Base-by-base conservation (phyloP, 2,888 invertebrate species). In the Pterostichus madidus region DNA sequence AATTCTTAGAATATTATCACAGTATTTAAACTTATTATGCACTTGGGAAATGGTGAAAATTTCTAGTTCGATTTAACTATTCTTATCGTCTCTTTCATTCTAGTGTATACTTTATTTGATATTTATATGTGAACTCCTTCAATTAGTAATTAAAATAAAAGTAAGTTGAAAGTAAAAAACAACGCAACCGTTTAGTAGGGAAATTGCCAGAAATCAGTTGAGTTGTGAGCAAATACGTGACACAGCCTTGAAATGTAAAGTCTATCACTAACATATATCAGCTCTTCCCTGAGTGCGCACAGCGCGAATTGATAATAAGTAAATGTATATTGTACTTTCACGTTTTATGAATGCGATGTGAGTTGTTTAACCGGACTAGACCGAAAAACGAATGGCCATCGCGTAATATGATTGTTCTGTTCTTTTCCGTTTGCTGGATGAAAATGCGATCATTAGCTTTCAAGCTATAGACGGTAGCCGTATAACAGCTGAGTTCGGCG, bases 341-440 rank as follows among this genome's bases (percentile, higher is more conserved):
- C 13, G 15, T 56, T 56, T 56, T 71, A 52, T 52, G 32, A 35
- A 35, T 32, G 39, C 59, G 39, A 24, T 73, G 52, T 11, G 79
- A 61, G 15, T 83, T 76, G 53, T 83, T 83, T 17, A 83, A 64
- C 31, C 82, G 24, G 49, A 83, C 64, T 15, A 83, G 32, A 7
- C 82, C 82, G 39, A 83, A 83, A 32, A 83, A 83, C 0, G 82
- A 83, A 35, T 83, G 82, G 7, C 82, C 82, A 76, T 83, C 82
- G 11, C 77, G 61, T 2, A 83, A 35, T 13, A 83, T 83, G 15
- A 83, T 83, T 3, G 82, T 83, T 13, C 82, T n/a, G 64, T 83
- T 83, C 24, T 83, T 83, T 52, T 83, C 82, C 3, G 77, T 83
- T 76, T 83, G 82, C 49, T 83, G 76, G 2, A 83, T 61, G 17